Base-by-base conservation (phyloP, 2,888 invertebrate species). In the Pterostichus madidus region DNA sequence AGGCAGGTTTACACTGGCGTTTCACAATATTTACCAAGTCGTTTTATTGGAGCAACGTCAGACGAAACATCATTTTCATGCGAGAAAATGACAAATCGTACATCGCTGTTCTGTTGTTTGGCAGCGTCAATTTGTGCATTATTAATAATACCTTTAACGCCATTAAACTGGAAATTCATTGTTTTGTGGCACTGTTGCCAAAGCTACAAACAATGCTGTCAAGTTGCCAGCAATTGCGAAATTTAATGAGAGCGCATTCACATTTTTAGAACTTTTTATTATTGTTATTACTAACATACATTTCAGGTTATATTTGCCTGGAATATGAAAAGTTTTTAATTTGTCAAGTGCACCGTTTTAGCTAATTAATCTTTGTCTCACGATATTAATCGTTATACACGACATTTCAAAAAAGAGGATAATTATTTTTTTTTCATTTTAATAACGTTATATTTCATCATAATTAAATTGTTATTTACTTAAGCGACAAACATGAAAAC, bases 11-110 rank as follows among this genome's bases (percentile, higher is more conserved):
- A 71, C 68, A 71, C 68, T 11, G 15, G 68, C 64, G 44, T 39
- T 39, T 71, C 68, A 46, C 68, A 71, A 71, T 71, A 71, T 71
- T 71, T 71, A 71, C 68, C 4, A 15, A 71, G 46, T 71, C 10
- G 46, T 71, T 71, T 71, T 46, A 71, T 71, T 39, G 64, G 35
- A 35, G 2, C n/a, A 64, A 64, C 13, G 64, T 64, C 64, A 35
- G 13, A 64, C 32, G 32, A 64, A 64, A 64, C 64, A 64, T 56
- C 56, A 56, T 64, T 64, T 32, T 64, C 32, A 64, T 64, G 35
- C 13, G 13, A 6, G 32, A 11, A 24, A 64, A 64, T 64, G 64
- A 64, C 64, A 64, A 64, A 64, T 64, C 64, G 35, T 64, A 35
- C 31, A 39, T 3, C 59, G 10, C 7, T 13, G 3, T 17, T n/a